Percentiles rank a stretch among this genome's conserved stretches.
Conservation (phyloP, 2,888 invertebrate species). For the Amphiduros pacificus region DNA sequence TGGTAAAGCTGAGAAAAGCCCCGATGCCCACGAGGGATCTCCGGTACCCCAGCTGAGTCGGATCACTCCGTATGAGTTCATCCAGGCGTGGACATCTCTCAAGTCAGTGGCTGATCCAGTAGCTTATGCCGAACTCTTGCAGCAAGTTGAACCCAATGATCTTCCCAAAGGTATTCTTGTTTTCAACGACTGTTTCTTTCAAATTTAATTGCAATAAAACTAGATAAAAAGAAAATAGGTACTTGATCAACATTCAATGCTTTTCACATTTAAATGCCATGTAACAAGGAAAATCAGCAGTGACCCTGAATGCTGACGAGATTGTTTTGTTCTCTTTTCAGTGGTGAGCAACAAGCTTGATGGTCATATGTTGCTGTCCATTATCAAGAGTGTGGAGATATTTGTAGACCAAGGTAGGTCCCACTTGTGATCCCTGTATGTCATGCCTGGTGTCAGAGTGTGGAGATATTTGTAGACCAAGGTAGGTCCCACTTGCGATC, state of each 20-base stretch:
- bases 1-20: background rate
- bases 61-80: slow-evolving; percentile 55
- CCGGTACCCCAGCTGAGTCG: too few species aligned
- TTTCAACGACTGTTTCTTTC: too few species aligned
- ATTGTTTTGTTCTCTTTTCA: slow-evolving; percentile 32
- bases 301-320: too few species aligned
- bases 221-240: background rate
- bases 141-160: slow-evolving; percentile 46
- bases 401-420: slow-evolving; percentile 8
- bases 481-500: too few species aligned
- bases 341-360: slow-evolving; percentile 57
- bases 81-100: slow-evolving; percentile 54
- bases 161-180: slow-evolving; percentile 48
- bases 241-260: background rate
- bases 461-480: too few species aligned
- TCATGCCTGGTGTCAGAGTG: too few species aligned
- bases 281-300: background rate
- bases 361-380: slow-evolving; percentile 49
- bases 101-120: slow-evolving; percentile 40
- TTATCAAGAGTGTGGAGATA: slow-evolving; percentile 42
- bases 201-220: background rate
- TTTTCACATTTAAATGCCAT: background rate
- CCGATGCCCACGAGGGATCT: too few species aligned
- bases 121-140: slow-evolving; percentile 48
- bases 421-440: too few species aligned